These are phyloP conservation scores for Amniataba percoides DNA, from an alignment of 2,797 vertebrate genomes.

Conservation along the genomic window DNA sequence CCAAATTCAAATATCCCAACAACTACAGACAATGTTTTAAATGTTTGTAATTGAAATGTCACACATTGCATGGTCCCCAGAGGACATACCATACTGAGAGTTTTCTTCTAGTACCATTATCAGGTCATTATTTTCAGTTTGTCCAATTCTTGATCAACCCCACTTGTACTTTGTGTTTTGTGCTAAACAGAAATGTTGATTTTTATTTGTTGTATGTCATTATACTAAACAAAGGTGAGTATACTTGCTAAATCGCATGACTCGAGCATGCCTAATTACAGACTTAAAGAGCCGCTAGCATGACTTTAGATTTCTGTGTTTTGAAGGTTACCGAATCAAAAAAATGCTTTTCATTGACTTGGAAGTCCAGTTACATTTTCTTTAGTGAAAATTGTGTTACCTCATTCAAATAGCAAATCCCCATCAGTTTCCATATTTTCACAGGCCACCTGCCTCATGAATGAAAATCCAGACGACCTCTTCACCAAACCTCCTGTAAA, in stretches of 20 bases:
- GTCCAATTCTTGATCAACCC: too few relatives aligned
- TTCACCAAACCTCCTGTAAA: background rate
- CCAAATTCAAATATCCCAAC: background rate
- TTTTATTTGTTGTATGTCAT: too few relatives aligned
- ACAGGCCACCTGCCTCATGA: slow-evolving; percentile 14
- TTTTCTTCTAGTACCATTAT: too few relatives aligned
- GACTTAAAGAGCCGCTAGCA: too few relatives aligned
- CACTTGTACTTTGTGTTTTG: background rate
- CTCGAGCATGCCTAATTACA: too few relatives aligned
- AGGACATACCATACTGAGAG: background rate
- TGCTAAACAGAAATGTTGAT: background rate
- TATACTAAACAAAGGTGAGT: background rate
- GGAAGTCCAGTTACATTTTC: background rate
- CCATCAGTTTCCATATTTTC: slow-evolving; percentile 15
- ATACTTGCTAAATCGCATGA: too few relatives aligned
- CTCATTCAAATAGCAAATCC: background rate
- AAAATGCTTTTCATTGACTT: background rate
- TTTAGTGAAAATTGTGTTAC: background rate
- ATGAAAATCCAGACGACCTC: background rate
- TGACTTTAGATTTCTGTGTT: too few relatives aligned
- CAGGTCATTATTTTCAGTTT: too few relatives aligned
- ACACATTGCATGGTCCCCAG: background rate
- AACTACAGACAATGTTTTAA: too few relatives aligned
- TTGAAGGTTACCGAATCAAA: background rate
- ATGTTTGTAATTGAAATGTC: too few relatives aligned